These are phyloP conservation scores for Aphidius gifuensis DNA, from an alignment of 1,140 invertebrate genomes.

Conservation along the genomic window DNA sequence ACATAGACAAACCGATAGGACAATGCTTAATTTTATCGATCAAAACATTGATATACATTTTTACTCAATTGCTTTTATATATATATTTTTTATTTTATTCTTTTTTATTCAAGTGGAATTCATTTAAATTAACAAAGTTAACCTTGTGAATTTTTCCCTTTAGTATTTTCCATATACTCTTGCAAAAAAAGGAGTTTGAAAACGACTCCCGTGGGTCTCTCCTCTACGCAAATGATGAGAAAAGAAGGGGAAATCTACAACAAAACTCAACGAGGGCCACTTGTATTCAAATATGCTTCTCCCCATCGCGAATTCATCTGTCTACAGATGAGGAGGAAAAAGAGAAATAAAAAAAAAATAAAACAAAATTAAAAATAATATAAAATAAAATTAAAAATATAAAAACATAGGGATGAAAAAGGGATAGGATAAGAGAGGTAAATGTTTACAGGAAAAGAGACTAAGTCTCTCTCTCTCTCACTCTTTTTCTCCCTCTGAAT, in stretches of 20 bases:
- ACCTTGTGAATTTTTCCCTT: no score
- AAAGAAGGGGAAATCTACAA: slow-evolving; percentile 1
- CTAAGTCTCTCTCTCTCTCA: not conserved
- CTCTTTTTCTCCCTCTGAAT: not conserved
- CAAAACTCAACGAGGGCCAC: slow-evolving; percentile 21
- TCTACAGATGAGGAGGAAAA: slow-evolving; percentile 5
- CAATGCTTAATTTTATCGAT: no score
- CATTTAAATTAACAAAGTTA: no score
- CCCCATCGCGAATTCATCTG: slow-evolving; percentile 1
- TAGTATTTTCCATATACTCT: no score
- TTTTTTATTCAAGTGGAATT: no score
- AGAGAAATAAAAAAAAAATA: not conserved
- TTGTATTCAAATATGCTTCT: slow-evolving; percentile 27
- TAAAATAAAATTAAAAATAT: no score
- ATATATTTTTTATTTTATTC: no score
- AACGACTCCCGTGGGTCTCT: slow-evolving; percentile 20
- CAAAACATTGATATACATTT: no score
- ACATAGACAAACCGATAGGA: no score
- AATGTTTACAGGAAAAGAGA: slow-evolving; percentile 9
- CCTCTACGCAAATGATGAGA: no score
- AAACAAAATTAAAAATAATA: slow-evolving; percentile 14
- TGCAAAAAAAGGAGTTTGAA: not conserved
- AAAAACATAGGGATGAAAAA: not conserved
- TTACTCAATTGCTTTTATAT: no score
- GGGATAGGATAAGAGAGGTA: not conserved